Evolutionary conservation across 2,888 invertebrate species (phyloP).

Genomic region (Sinodicranocentrus sp.): DNA sequence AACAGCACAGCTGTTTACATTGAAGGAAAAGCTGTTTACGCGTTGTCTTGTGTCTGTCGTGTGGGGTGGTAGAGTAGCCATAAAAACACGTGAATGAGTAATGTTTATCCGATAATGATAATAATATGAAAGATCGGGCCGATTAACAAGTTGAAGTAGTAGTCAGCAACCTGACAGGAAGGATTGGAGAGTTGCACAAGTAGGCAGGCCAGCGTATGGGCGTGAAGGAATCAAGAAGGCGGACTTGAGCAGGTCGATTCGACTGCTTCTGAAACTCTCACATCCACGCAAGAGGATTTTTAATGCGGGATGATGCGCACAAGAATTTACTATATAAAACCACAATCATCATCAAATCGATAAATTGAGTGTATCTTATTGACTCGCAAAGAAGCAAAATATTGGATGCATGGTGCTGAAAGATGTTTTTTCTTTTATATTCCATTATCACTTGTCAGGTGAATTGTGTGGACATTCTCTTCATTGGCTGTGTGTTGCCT

Average conservation of each 20-base stretch:
- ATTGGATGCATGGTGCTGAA: constrained; percentile 24
- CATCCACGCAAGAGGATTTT: constrained; percentile 30
- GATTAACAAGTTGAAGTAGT: constrained; percentile 65
- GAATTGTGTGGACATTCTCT: constrained; percentile 51
- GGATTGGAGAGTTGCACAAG: constrained; percentile 60
- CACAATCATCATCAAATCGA: constrained; percentile 71
- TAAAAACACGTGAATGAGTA: constrained; percentile 64
- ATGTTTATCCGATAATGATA: constrained; percentile 69
- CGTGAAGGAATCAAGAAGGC: constrained; percentile 71
- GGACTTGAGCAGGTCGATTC: constrained; percentile 71
- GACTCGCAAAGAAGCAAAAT: not conserved
- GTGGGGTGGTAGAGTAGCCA: constrained; percentile 57
- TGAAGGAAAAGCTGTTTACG: constrained; percentile 20
- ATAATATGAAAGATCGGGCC: constrained; percentile 67
- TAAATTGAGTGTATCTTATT: constrained; percentile 67
- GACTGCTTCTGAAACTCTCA: constrained; percentile 65
- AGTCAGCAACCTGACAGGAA: constrained; percentile 65
- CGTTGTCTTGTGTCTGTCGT: constrained; percentile 50
- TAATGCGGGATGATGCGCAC: constrained; percentile 9
- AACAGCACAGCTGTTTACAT: constrained; percentile 6
- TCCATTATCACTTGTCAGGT: not conserved
- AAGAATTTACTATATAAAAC: constrained; percentile 20
- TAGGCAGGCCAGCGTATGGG: constrained; percentile 66
- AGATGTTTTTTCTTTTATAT: constrained; percentile 2
- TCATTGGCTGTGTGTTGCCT: constrained; percentile 51